Evolutionary conservation across 2,888 invertebrate species (phyloP), one percentile per base, ranked within the genome.

Genomic region (Tuberolachnus salignus): DNA sequence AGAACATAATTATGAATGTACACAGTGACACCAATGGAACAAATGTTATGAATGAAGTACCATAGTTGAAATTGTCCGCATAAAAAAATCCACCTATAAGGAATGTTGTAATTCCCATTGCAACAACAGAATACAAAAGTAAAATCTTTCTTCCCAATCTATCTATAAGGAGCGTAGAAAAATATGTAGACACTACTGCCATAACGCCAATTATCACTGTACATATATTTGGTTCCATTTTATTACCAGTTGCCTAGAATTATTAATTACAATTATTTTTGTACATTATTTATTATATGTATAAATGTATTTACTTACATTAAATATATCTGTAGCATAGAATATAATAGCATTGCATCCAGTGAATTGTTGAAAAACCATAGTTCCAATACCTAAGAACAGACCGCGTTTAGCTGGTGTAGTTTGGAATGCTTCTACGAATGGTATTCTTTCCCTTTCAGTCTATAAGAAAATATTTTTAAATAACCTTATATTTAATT

Each of bases 361-460:
- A 81, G 92, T 90, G 80, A 95, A 87, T 85, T 96, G 96, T 84
- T 97, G 97, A 86, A 95, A 93, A 83, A 94, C 87, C 95, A 96
- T 95, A 11, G 96, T 87, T 4, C 91, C 90, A 84, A 92, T 90
- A 82, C 91, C 91, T 80, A 94, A 92, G 16, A 90, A 80, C 3
- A 93, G 86, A 0, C 91, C 92, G 84, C 90, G 91, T 23, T 89
- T 85, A 0, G 92, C 90, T 0, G 89, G 89, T 82, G 86, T 90
- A 71, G 90, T 89, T 2, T 87, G 87, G 13, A 92, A 88, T 0
- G 90, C 88, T 1, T 87, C 84, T 3, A 83, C 78, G 81, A 92
- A 88, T 0, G 92, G 88, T 0, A 88, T 86, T 0, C 88, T 87
- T 80, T 89, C 88, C 9, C 86, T 86, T 81, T 86, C 87, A 0